Base-by-base conservation (phyloP, 1,140 invertebrate genomes). In the Coelopa frigida region DNA sequence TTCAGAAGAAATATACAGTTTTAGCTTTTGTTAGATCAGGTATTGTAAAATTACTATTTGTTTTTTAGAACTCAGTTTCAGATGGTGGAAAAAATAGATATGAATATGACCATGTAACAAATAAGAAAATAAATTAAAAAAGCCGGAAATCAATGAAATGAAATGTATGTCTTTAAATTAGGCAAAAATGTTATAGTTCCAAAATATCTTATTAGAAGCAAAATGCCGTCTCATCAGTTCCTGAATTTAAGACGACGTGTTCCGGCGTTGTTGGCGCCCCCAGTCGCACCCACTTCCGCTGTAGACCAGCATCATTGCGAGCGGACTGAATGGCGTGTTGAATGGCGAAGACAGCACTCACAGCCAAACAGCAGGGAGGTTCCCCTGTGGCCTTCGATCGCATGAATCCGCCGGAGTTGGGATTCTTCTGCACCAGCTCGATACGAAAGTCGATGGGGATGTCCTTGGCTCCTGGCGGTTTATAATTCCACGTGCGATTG, bases 381-480 rank as follows among this genome's bases (percentile, higher is more conserved):
- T 91, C 88, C n/a, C 84, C 85, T 41, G 82, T 80, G 6, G 83
- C 86, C 79, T 90, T 91, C 1, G 86, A 85, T 12, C 85, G 75
- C 3, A 88, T 64, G 11, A 89, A 75, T n/a, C 81, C 78, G 4
- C 76, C 57, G 0, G 76, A 17, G 17, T 33, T 33, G 26, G 80
- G 75, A 14, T 76, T 77, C 61, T 90, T 85, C 55, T 79, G 78
- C 26, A 81, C 69, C 22, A 93, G 73, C 22, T 79, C 77, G n/a
- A 92, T 74, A 33, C 85, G 75, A 51, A 89, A 85, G 69, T 91
- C 85, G 2, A 84, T 74, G 1, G 89, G 88, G 50, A 91, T 89
- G 58, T 92, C 88, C 58, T 84, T 83, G 1, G 79, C 78, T 14
- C 85, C 78, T 1, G 83, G 87, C 5, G 84, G 79, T 60, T 90